These are phyloP conservation scores for Cecidostiba fungosa DNA, from an alignment of 2,888 invertebrate species.

Conservation along the genomic window DNA sequence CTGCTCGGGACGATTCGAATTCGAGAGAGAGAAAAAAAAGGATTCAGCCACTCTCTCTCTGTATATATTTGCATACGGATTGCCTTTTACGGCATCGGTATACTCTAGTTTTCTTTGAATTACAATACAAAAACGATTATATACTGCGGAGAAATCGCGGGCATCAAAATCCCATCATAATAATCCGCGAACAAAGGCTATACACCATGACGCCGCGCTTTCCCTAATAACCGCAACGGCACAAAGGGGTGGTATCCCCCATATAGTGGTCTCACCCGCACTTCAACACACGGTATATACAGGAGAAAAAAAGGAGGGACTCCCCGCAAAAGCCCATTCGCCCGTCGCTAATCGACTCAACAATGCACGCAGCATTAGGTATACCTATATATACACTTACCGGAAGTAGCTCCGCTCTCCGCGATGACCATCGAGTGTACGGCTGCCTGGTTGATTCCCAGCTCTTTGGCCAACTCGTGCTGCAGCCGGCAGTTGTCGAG, in stretches of 20 bases:
- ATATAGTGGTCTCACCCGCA: not conserved
- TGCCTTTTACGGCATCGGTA: not conserved
- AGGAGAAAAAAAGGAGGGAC: too few relatives aligned
- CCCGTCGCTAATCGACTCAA: not conserved
- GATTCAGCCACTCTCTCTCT: too few relatives aligned
- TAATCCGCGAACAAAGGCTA: not conserved
- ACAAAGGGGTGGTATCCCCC: not conserved
- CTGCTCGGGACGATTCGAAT: slow-evolving; percentile 69
- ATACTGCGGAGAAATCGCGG: not conserved
- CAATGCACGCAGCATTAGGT: not conserved
- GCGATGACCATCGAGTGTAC: slow-evolving; percentile 83
- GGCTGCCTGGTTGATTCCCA: slow-evolving; percentile 81
- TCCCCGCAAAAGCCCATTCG: not conserved
- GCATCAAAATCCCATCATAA: not conserved
- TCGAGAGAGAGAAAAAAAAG: not conserved
- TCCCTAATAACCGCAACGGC: not conserved
- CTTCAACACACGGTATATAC: too few relatives aligned
- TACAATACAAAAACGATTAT: too few relatives aligned
- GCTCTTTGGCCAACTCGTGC: slow-evolving; percentile 81
- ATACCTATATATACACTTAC: slow-evolving; percentile 64
- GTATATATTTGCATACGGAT: not conserved
- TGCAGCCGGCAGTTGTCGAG: slow-evolving; percentile 83
- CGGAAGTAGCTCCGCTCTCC: slow-evolving; percentile 82
- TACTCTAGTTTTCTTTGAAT: not conserved
- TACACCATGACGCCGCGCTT: not conserved